Conservation (phyloP, 2,797 vertebrate species). For the Furcifer pardalis region DNA sequence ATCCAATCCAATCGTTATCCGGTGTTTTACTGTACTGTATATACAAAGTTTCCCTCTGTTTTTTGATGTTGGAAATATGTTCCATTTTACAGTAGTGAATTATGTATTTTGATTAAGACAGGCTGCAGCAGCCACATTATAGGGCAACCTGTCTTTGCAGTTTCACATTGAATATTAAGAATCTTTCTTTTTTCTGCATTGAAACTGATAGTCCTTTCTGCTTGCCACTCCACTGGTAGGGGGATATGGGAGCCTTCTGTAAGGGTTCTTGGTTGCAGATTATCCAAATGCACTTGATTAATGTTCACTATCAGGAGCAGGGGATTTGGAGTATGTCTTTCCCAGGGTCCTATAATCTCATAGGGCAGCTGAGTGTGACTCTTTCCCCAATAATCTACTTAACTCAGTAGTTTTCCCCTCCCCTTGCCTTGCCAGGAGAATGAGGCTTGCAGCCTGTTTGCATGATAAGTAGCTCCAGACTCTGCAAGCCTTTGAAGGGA, state of each 20-base stretch:
- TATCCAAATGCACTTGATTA: conserved; percentile 68
- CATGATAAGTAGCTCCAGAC: conserved; percentile 79
- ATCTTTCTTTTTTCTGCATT: conserved; percentile 23
- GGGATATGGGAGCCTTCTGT: conserved; percentile 45
- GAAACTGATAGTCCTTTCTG: neutral
- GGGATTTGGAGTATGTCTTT: conserved; percentile 78
- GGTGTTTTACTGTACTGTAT: no score
- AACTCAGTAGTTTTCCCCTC: conserved; percentile 79
- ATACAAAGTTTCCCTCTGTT: neutral
- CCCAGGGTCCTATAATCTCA: conserved; percentile 82
- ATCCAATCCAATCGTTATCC: no score
- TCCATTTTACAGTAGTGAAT: neutral
- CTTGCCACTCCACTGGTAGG: conserved; percentile 39
- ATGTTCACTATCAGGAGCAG: conserved; percentile 63
- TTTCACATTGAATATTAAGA: neutral
- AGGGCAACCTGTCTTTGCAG: neutral
- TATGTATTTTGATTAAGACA: neutral
- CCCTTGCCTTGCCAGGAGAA: conserved; percentile 69
- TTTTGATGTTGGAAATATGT: neutral
- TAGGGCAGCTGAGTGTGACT: conserved; percentile 78
- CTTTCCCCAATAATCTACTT: conserved; percentile 83
- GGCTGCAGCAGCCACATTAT: neutral
- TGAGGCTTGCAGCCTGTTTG: conserved; percentile 79
- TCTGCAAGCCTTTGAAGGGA: conserved; percentile 71
- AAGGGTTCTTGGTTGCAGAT: conserved; percentile 56